These are phyloP conservation scores for Dusona sp. DNA, from an alignment of 2,888 invertebrate genomes.

Conservation along the genomic window DNA sequence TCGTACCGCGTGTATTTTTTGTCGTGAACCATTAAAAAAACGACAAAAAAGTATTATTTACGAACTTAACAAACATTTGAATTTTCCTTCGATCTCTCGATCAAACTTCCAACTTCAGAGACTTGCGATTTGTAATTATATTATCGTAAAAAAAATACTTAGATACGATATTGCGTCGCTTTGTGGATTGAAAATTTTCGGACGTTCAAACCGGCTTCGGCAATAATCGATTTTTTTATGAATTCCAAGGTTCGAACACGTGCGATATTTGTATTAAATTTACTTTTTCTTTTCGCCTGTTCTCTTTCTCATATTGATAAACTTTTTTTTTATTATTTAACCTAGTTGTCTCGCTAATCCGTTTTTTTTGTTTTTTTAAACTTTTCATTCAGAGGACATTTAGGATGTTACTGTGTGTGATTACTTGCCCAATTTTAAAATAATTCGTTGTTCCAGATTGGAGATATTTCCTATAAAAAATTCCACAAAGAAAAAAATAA, in stretches of 20 bases:
- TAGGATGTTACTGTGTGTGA: too few relatives aligned
- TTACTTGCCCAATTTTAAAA: neutral
- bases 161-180: neutral
- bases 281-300: neutral
- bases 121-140: neutral
- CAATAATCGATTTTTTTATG: constrained; percentile 53
- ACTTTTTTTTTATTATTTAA: neutral
- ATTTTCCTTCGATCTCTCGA: neutral
- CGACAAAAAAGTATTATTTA: neutral
- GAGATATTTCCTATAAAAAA: too few relatives aligned
- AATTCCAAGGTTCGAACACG: constrained; percentile 52
- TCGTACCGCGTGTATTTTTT: neutral
- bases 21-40: neutral
- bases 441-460: too few relatives aligned
- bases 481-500: neutral
- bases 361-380: neutral
- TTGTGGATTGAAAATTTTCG: neutral
- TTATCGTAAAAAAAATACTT: neutral
- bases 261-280: constrained; percentile 60
- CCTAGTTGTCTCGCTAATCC: neutral
- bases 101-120: constrained; percentile 41
- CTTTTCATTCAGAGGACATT: too few relatives aligned
- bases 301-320: neutral
- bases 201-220: neutral
- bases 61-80: neutral